Base-by-base conservation (phyloP, 2,797 vertebrate genomes). In the Balearica regulorum region DNA sequence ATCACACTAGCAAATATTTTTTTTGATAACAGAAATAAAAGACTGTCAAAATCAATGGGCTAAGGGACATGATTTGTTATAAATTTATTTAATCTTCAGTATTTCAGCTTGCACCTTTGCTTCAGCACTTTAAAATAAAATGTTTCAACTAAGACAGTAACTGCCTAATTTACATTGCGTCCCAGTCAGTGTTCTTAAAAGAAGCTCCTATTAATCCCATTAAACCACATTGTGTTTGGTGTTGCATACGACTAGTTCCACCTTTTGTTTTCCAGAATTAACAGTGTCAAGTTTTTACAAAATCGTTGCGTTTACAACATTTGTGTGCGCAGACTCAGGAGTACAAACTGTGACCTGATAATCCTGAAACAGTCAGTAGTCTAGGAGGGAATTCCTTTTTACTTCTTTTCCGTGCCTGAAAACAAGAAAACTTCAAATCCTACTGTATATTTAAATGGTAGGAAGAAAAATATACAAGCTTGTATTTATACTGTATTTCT, bases 381-480 rank as follows among this genome's bases (percentile, higher is more conserved):
- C 89, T 96, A 93, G 90, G 64, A 95, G 69, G 86, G 95, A 94
- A 93, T 91, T 55, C 62, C 69, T 91, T 93, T 94, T 92, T 78
- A 80, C 64, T 39, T 75, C 57, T 95, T 94, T 82, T 86, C 94
- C 31, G 78, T 93, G 87, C 92, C 93, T 96, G 86, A 89, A 97
- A 98, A 98, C 89, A 97, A 96, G 93, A 95, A 96, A 97, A 96
- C 91, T 94, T 95, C 93, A 96, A 95, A 96, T 95, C 93, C 96
- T 97, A 97, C 95, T 95, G 96, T 78, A 96, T 97, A 97, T 94
- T 97, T 97, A 97, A 97, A 97, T 97, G 98, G 96, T 96, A 97
- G 94, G 96, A 97, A 97, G 95, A 97, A 97, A 97, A 97, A 98
- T 96, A 98, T 94, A 98, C 94, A 98, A 97, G 97, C 96, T 96